Evolutionary conservation across 1,140 invertebrate species (phyloP).

Genomic region (Lepidurus apus): DNA sequence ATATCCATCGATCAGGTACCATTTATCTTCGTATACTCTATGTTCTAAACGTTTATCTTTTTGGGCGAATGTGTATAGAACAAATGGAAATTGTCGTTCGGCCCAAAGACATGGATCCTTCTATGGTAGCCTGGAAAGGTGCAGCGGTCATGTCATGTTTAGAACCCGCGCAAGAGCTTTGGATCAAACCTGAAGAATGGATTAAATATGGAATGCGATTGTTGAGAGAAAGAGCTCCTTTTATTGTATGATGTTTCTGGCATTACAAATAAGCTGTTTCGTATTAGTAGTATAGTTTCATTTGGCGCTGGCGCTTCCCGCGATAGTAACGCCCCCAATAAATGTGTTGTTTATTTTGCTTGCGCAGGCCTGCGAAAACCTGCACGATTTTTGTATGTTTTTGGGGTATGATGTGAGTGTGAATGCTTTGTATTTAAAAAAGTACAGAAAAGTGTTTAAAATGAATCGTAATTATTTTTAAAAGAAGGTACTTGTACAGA

Average conservation of each 20-base stretch:
- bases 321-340: no score
- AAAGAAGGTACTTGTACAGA: not conserved
- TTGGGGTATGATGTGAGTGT: not conserved
- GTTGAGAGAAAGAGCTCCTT: slow-evolving; percentile 66
- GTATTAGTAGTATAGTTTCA: not conserved
- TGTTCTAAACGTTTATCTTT: not conserved
- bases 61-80: slow-evolving; percentile 47
- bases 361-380: not conserved
- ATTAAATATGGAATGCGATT: slow-evolving; percentile 74
- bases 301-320: no score
- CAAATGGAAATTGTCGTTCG: slow-evolving; percentile 74
- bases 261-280: slow-evolving; percentile 24
- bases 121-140: slow-evolving; percentile 87
- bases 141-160: slow-evolving; percentile 85
- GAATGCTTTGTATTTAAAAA: not conserved
- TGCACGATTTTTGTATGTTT: not conserved
- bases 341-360: not conserved
- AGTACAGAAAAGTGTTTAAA: not conserved
- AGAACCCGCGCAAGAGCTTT: slow-evolving; percentile 87
- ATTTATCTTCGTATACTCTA: not conserved
- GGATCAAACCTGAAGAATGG: slow-evolving; percentile 84
- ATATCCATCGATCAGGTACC: slow-evolving; percentile 60
- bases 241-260: slow-evolving; percentile 47
- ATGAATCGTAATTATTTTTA: not conserved
- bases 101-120: slow-evolving; percentile 83